Conservation (phyloP, 2,888 invertebrate species). For the Andrena marginata region DNA sequence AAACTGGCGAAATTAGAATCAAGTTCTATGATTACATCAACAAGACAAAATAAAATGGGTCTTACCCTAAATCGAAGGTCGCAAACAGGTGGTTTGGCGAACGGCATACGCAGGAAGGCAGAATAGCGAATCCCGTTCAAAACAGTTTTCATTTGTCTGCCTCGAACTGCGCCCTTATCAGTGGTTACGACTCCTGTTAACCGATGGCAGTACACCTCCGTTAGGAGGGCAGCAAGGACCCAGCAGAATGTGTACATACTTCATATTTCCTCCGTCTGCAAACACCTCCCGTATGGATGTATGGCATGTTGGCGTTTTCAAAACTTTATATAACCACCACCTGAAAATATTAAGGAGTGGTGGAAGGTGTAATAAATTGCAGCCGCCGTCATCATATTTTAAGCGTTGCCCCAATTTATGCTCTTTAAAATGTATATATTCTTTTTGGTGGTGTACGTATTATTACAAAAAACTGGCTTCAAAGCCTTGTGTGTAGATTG, state of each 20-base stretch:
- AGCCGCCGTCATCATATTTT: no score
- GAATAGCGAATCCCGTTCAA: background rate
- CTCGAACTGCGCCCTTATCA: background rate
- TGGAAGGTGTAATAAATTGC: no score
- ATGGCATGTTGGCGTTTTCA: no score
- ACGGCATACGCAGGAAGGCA: background rate
- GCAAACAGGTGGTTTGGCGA: background rate
- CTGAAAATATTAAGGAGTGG: no score
- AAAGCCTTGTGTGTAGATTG: no score
- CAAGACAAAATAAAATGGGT: background rate
- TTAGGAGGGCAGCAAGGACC: background rate
- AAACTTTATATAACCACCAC: no score
- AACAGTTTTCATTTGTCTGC: background rate
- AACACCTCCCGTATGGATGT: no score
- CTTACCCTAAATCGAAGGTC: conserved; percentile 19
- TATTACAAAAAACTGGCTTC: no score
- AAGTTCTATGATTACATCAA: background rate
- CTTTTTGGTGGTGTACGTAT: no score
- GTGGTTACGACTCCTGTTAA: background rate
- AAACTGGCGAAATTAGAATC: no score
- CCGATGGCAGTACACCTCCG: background rate
- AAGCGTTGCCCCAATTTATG: no score
- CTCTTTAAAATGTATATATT: no score
- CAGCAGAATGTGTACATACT: background rate
- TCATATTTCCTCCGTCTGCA: conserved; percentile 1